Percentiles rank a stretch among this genome's conserved stretches.
These are phyloP conservation scores for Tigriopus japonicus DNA, from an alignment of 1,140 invertebrate species.

Conservation along the genomic window DNA sequence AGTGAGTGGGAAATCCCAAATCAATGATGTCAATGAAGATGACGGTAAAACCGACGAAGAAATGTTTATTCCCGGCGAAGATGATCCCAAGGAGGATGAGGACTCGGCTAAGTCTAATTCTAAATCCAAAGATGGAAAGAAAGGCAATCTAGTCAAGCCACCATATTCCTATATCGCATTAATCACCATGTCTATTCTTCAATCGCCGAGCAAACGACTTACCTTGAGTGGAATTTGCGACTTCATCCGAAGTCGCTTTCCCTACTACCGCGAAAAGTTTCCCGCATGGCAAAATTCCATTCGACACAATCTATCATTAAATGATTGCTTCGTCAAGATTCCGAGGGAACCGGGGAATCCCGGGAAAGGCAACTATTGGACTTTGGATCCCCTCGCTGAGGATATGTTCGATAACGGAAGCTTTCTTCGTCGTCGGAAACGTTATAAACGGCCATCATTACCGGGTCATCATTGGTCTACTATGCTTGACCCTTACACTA, in stretches of 20 bases:
- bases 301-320: constrained; percentile 86
- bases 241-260: constrained; percentile 95
- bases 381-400: constrained; percentile 82
- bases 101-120: no score
- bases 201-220: constrained; percentile 88
- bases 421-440: constrained; percentile 77
- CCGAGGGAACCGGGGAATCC: constrained; percentile 94
- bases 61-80: no score
- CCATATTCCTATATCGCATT: constrained; percentile 95
- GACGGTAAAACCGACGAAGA: no score
- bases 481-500: constrained; percentile 19
- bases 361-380: constrained; percentile 98
- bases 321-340: constrained; percentile 98
- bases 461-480: constrained; percentile 33
- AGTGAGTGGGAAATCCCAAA: no score
- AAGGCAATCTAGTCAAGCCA: constrained; percentile 54
- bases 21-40: no score
- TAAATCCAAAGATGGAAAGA: constrained; percentile 18
- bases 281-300: constrained; percentile 94
- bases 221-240: constrained; percentile 95
- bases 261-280: constrained; percentile 86
- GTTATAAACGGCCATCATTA: constrained; percentile 52
- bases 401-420: constrained; percentile 99
- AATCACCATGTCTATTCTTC: constrained; percentile 93
- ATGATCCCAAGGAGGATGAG: no score